A percentile compares a stretch with the other conserved stretches of the same genome.
phyloP scores from a whole-genome alignment of 2,888 invertebrate species.

The Cyaniris semiargus region DNA sequence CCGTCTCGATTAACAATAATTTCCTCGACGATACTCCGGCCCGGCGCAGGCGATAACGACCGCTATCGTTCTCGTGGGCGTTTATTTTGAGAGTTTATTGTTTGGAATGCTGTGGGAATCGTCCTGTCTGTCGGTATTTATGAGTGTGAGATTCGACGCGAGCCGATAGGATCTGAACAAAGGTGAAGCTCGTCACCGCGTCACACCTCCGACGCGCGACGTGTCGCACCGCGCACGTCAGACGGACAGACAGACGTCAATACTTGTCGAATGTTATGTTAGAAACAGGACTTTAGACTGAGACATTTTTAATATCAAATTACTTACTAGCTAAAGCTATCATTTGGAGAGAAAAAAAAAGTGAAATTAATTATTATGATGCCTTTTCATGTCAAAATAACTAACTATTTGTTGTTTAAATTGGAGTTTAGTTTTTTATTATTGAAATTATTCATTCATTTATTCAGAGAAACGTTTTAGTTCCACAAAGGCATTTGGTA shows the following conservation, averaged over 20 bases:
- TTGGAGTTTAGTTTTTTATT: too few species aligned
- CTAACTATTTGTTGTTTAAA: too few species aligned
- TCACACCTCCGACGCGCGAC: neutral
- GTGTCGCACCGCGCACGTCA: neutral
- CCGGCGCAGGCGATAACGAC: neutral
- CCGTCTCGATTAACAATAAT: constrained; percentile 17
- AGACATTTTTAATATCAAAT: neutral
- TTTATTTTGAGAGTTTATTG: constrained; percentile 20
- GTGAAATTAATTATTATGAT: too few species aligned
- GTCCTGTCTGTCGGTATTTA: constrained; percentile 10
- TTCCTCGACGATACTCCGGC: neutral
- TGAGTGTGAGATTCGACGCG: neutral
- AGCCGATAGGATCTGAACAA: neutral
- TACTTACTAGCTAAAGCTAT: neutral
- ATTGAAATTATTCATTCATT: neutral
- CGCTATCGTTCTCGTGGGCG: neutral
- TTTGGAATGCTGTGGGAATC: constrained; percentile 1
- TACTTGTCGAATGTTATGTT: neutral
- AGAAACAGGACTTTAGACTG: neutral
- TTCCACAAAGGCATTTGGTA: neutral
- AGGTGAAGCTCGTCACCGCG: neutral
- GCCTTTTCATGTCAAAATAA: too few species aligned
- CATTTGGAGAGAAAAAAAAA: too few species aligned
- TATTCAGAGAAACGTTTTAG: neutral
- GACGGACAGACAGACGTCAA: neutral